Evolutionary conservation across 2,113 vertebrate genomes (phyloP).

Genomic region (Lipophrys pholis): DNA sequence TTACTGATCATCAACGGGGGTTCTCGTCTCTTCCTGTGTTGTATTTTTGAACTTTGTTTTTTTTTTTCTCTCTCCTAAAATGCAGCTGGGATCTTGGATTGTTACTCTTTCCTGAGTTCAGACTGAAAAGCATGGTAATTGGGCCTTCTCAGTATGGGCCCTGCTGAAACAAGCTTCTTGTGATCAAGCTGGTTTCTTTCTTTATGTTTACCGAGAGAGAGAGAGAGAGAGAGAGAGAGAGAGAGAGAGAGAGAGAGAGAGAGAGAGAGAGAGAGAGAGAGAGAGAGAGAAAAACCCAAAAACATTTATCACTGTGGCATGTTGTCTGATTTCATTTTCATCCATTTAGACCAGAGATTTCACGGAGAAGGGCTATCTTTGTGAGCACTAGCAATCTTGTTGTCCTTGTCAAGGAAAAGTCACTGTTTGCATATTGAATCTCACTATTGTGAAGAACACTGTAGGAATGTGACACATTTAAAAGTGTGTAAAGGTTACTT

Average conservation of each 20-base stretch:
- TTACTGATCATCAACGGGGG: constrained; percentile 17
- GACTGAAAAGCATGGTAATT: constrained; percentile 46
- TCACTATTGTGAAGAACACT: too few species aligned
- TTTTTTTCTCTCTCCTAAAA: constrained; percentile 32
- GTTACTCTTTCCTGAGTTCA: constrained; percentile 22
- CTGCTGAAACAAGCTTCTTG: constrained; percentile 15
- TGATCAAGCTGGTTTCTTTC: background rate
- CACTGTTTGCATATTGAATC: background rate
- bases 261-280: too few species aligned
- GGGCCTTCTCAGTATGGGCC: constrained; percentile 36
- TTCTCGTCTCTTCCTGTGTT: background rate
- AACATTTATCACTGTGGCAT: background rate
- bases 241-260: too few species aligned
- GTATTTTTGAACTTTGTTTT: constrained; percentile 20
- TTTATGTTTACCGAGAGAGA: background rate
- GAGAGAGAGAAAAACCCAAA: background rate
- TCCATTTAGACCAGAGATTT: background rate
- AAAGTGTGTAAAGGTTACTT: background rate
- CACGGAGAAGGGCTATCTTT: background rate
- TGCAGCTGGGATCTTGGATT: constrained; percentile 32
- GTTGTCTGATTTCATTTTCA: background rate
- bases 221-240: too few species aligned
- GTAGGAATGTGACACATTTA: background rate
- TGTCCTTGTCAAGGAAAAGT: background rate
- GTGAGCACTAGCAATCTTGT: background rate